phyloP scores from a whole-genome alignment of 2,797 vertebrate species.

The Choloepus didactylus region DNA sequence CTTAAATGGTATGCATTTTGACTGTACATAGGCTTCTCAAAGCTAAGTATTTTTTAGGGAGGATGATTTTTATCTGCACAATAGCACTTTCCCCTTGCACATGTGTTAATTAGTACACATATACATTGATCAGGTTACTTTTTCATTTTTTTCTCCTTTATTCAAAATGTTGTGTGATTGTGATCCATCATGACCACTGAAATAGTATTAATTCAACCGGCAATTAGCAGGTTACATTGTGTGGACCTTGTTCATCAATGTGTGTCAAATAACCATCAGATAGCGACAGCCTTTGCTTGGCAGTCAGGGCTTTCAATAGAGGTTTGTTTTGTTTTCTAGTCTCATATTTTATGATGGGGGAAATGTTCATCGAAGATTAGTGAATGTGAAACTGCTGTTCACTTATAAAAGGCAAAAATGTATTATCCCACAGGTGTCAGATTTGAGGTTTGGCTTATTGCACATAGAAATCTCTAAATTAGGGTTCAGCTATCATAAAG shows the following conservation, averaged over 20 bases:
- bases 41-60: constrained; percentile 59
- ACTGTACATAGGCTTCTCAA: constrained; percentile 50
- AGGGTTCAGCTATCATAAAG: constrained; percentile 77
- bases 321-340: constrained; percentile 78
- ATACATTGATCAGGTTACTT: neutral
- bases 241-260: constrained; percentile 83
- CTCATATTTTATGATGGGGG: constrained; percentile 83
- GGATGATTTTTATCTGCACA: constrained; percentile 43
- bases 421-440: constrained; percentile 72
- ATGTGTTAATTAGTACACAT: neutral
- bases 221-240: constrained; percentile 86
- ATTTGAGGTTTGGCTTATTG: constrained; percentile 78
- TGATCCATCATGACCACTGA: constrained; percentile 77
- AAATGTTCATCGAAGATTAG: constrained; percentile 84
- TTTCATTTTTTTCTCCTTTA: constrained; percentile 51
- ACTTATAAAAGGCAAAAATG: constrained; percentile 79
- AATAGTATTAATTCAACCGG: constrained; percentile 82
- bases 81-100: constrained; percentile 2
- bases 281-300: constrained; percentile 83
- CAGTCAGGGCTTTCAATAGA: constrained; percentile 75
- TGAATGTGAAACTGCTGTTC: constrained; percentile 80
- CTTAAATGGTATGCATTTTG: constrained; percentile 72
- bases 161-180: constrained; percentile 86
- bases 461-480: constrained; percentile 73
- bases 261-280: constrained; percentile 82